Evolutionary conservation across 2,888 invertebrate species (phyloP).

Genomic region (Oscheius myriophilus): DNA sequence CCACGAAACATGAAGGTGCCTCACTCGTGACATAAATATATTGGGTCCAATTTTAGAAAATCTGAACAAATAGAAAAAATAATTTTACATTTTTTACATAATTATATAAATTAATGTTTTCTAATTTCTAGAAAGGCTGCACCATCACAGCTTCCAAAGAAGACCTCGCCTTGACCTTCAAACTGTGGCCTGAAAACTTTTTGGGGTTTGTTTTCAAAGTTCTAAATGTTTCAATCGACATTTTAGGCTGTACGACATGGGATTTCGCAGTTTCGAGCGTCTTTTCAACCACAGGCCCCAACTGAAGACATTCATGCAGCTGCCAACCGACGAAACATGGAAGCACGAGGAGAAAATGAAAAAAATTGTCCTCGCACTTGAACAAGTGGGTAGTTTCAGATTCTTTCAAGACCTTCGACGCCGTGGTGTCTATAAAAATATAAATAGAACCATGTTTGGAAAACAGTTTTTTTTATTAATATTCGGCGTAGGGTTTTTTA

Average conservation of each 20-base stretch:
- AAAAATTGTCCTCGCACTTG: slow-evolving; percentile 29
- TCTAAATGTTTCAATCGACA: background rate
- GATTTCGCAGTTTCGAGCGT: slow-evolving; percentile 28
- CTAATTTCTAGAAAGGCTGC: background rate
- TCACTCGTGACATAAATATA: too few species aligned
- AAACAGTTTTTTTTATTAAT: too few species aligned
- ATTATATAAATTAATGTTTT: too few species aligned
- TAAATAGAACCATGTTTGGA: too few species aligned
- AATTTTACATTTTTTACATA: too few species aligned
- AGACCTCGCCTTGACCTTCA: slow-evolving; percentile 18
- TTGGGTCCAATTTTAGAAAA: too few species aligned
- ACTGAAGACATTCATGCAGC: slow-evolving; percentile 13
- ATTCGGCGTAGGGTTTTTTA: too few species aligned
- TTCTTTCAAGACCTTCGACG: too few species aligned
- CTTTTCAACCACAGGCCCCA: slow-evolving; percentile 29
- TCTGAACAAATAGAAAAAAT: too few species aligned
- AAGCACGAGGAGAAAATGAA: slow-evolving; percentile 26
- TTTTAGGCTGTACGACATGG: slow-evolving; percentile 32
- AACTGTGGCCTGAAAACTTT: slow-evolving; percentile 31
- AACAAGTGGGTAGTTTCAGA: slow-evolving; percentile 20
- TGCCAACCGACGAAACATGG: slow-evolving; percentile 20
- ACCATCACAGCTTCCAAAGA: slow-evolving; percentile 1
- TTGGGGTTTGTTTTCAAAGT: background rate
- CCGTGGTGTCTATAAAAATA: too few species aligned
- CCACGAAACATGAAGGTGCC: too few species aligned